A percentile compares a stretch with the other conserved stretches of the same genome.
phyloP scores from a whole-genome alignment of 2,888 invertebrate species.

The Copidosoma aretas region DNA sequence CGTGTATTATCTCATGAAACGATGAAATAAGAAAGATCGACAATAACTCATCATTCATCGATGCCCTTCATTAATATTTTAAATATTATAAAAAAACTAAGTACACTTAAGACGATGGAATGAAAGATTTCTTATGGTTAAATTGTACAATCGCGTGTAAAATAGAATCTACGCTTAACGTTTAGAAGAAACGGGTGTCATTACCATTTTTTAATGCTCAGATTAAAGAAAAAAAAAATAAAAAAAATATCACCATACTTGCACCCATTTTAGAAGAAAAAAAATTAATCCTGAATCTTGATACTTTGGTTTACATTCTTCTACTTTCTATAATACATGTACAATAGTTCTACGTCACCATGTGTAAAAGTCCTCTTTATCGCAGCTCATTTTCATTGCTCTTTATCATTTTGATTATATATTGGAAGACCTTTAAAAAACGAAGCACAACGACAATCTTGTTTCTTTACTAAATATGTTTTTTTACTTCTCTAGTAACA shows the following conservation, averaged over 20 bases:
- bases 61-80: too few relatives aligned
- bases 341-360: conserved; percentile 24
- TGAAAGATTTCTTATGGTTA: conserved; percentile 24
- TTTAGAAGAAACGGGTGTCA: too few relatives aligned
- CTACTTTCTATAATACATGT: conserved; percentile 16
- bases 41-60: too few relatives aligned
- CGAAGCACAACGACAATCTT: conserved; percentile 17
- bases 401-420: conserved; percentile 12
- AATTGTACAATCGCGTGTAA: conserved; percentile 32
- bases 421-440: conserved; percentile 26
- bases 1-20: too few relatives aligned
- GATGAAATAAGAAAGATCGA: too few relatives aligned
- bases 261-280: too few relatives aligned
- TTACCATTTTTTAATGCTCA: too few relatives aligned
- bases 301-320: conserved; percentile 39
- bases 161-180: neutral
- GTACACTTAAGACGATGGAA: conserved; percentile 23
- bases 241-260: too few relatives aligned
- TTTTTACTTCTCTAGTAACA: too few relatives aligned
- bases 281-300: conserved; percentile 25
- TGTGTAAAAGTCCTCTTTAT: conserved; percentile 23
- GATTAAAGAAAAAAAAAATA: too few relatives aligned
- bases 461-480: neutral
- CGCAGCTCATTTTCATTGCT: conserved; percentile 16
- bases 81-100: conserved; percentile 17